Evolutionary conservation across 1,140 invertebrate genomes (phyloP), one percentile per base, ranked within the genome.

Genomic region (Musca vetustissima): DNA sequence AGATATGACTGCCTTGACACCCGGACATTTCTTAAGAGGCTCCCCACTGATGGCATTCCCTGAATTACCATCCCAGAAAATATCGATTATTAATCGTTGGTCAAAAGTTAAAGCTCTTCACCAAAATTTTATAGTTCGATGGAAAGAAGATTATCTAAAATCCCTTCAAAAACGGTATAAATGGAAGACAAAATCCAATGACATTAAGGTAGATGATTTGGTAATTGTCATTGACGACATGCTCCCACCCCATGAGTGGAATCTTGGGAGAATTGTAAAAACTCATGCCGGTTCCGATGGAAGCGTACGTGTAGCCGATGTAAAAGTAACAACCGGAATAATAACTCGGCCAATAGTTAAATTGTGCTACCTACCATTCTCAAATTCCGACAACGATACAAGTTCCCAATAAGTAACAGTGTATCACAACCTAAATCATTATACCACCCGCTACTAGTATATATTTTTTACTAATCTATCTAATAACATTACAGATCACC

Each of bases 181-280:
- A 36, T 66, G 65, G 65, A 21, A 50, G 21, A 65, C 14, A 1
- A 7, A 36, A 14, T 4, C 21, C n/a, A 17, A 36, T 17, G 17
- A 49, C 15, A 4, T 48, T 17, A 28, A 65, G 17, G 43, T 65
- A 19, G 21, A 21, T 17, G 65, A 66, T 24, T 48, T 66, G 11
- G 82, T 83, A 25, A 21, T 83, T 4, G 17, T 83, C 0, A 77
- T 77, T 49, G 75, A 81, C n/a, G 74, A 78, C 19, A 72, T 74
- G 50, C 57, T 72, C 14, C 75, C 80, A 11, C 76, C 80, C 8
- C 22, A 59, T 4, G 71, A 75, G 57, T 83, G 81, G 81, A 55
- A 57, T 15, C 28, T 83, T n/a, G 79, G 73, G 22, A 69, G 80
- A 50, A 74, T 83, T 17, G 65, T 72, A 15, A 59, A 36, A 36